Conservation (phyloP, 2,888 invertebrate species). For the Hypselothyrea guttata region DNA sequence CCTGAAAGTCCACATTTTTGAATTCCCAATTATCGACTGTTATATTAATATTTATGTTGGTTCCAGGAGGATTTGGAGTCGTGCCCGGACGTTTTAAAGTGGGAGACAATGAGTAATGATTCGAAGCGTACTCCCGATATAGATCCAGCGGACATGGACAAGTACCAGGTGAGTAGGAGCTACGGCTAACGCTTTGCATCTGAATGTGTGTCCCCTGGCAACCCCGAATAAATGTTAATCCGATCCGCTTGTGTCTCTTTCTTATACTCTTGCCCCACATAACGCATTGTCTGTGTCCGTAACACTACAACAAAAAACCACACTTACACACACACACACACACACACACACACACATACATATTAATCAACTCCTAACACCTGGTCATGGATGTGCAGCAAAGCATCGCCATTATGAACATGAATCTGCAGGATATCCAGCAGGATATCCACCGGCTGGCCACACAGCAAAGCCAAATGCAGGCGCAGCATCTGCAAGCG, state of each 20-base stretch:
- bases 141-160: conserved; percentile 91
- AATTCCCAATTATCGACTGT: too few relatives aligned
- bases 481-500: conserved; percentile 85
- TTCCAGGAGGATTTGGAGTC: conserved; percentile 78
- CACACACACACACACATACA: conserved; percentile 28
- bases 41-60: neutral
- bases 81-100: conserved; percentile 83
- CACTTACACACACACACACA: conserved; percentile 26
- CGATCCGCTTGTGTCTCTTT: conserved; percentile 52
- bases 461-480: conserved; percentile 90
- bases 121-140: conserved; percentile 88
- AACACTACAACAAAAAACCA: conserved; percentile 43
- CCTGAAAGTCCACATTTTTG: too few relatives aligned
- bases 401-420: conserved; percentile 88
- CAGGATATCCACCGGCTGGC: conserved; percentile 95
- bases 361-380: conserved; percentile 19
- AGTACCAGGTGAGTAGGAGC: conserved; percentile 86
- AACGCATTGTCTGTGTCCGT: conserved; percentile 46
- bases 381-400: conserved; percentile 79
- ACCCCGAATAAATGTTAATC: conserved; percentile 49
- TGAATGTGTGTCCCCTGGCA: conserved; percentile 23
- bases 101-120: conserved; percentile 86
- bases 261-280: conserved; percentile 24
- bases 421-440: conserved; percentile 96
- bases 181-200: conserved; percentile 2